phyloP scores from a whole-genome alignment of 2,888 invertebrate genomes.

The Mechanitis messenoides region DNA sequence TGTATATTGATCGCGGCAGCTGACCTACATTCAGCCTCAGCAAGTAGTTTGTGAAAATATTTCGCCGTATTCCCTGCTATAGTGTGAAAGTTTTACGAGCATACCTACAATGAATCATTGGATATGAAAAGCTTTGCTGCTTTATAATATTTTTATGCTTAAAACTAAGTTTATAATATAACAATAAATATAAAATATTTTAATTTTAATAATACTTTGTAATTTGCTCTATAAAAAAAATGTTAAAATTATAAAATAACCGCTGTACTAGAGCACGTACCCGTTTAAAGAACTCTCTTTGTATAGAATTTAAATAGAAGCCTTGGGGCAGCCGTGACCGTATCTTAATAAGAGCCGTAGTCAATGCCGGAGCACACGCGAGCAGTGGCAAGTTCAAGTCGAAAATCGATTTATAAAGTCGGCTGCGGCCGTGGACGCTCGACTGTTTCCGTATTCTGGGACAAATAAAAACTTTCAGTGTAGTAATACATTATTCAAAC shows the following conservation, averaged over 20 bases:
- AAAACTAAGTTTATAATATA: neutral
- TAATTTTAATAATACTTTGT: neutral
- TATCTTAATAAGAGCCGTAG: conserved; percentile 38
- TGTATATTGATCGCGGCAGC: conserved; percentile 9
- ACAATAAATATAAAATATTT: neutral
- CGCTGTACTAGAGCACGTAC: conserved; percentile 9
- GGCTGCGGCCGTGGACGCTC: conserved; percentile 39
- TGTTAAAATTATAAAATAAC: conserved; percentile 10
- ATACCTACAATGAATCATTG: too few species aligned
- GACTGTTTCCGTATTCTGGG: conserved; percentile 27
- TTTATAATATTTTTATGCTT: too few species aligned
- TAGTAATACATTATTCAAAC: conserved; percentile 1
- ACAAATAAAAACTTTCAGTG: conserved; percentile 3
- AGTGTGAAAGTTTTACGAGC: conserved; percentile 4
- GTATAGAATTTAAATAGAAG: conserved; percentile 27
- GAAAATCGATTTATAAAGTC: conserved; percentile 57
- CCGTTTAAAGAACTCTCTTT: conserved; percentile 21
- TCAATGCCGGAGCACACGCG: conserved; percentile 41
- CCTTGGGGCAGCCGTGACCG: conserved; percentile 43
- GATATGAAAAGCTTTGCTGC: too few species aligned
- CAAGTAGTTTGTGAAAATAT: conserved; percentile 6
- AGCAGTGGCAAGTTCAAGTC: conserved; percentile 53
- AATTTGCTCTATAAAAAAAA: neutral
- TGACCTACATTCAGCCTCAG: conserved; percentile 7
- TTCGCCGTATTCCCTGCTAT: conserved; percentile 2